phyloP scores from a whole-genome alignment of 2,113 vertebrate species.

The Lonchura striata region DNA sequence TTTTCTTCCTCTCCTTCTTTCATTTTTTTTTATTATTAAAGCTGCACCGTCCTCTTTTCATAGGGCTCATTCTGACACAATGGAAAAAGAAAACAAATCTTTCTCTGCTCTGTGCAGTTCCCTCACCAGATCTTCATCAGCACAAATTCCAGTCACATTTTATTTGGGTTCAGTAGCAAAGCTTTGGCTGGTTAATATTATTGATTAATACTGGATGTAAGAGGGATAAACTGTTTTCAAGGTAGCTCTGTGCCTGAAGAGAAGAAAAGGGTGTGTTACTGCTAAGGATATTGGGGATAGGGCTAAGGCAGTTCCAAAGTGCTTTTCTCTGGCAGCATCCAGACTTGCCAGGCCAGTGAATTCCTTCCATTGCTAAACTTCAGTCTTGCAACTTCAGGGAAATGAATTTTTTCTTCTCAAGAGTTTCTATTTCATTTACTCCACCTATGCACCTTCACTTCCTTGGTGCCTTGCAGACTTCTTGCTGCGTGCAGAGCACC shows the following conservation, averaged over 20 bases:
- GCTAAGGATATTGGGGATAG: not conserved
- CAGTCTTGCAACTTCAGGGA: not conserved
- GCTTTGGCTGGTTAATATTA: slow-evolving; percentile 43
- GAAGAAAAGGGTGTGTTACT: slow-evolving; percentile 1
- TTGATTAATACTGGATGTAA: slow-evolving; percentile 41
- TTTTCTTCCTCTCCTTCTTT: slow-evolving; percentile 52
- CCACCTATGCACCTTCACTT: not conserved
- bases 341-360: not conserved
- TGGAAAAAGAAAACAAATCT: not conserved
- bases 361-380: not conserved
- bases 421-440: not conserved
- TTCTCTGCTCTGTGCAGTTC: not conserved
- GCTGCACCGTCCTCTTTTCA: slow-evolving; percentile 63
- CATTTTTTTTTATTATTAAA: slow-evolving; percentile 71
- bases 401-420: not conserved
- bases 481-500: not conserved
- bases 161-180: not conserved
- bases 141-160: slow-evolving; percentile 13
- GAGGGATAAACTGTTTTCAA: slow-evolving; percentile 32
- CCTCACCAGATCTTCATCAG: not conserved
- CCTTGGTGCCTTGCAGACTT: not conserved
- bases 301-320: not conserved
- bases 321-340: not conserved
- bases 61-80: slow-evolving; percentile 12
- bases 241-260: slow-evolving; percentile 28